Percentiles rank a stretch among this genome's conserved stretches.
Conservation (phyloP, 2,113 vertebrate species). For the Corythaixoides concolor region DNA sequence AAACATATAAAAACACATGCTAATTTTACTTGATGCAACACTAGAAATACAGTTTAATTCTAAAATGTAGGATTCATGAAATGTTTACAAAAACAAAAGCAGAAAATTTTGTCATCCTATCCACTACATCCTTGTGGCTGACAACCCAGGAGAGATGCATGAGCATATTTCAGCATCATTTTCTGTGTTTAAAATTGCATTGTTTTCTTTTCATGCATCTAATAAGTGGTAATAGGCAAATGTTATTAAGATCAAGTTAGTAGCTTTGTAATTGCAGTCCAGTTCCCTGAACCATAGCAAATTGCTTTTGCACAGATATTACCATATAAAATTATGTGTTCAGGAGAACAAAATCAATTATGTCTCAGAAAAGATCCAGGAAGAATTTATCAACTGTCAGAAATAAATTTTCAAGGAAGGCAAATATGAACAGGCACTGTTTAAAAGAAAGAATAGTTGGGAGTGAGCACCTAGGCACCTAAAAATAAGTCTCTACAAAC, state of each 20-base stretch:
- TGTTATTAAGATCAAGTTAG: slow-evolving; percentile 68
- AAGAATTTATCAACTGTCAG: background rate
- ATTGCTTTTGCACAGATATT: slow-evolving; percentile 60
- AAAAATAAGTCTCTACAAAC: background rate
- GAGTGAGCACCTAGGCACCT: background rate
- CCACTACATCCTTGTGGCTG: background rate
- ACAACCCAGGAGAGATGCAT: background rate
- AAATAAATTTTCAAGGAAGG: slow-evolving; percentile 41
- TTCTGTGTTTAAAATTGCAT: slow-evolving; percentile 26
- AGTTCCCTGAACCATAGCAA: slow-evolving; percentile 48
- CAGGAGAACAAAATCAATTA: slow-evolving; percentile 59
- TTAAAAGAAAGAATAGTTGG: background rate
- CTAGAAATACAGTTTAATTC: background rate
- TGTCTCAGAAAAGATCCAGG: slow-evolving; percentile 25
- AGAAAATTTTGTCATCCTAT: background rate
- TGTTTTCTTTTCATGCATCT: slow-evolving; percentile 56
- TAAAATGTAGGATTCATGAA: background rate
- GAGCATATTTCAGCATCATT: background rate
- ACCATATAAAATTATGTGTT: slow-evolving; percentile 30
- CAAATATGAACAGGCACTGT: background rate
- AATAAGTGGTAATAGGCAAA: slow-evolving; percentile 45
- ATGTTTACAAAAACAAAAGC: background rate
- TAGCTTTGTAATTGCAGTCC: slow-evolving; percentile 53
- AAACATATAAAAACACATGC: background rate
- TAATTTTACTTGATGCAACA: slow-evolving; percentile 6